Percentiles rank a stretch among this genome's conserved stretches.
Evolutionary conservation across 2,797 vertebrate species (phyloP).

Genomic region (Heliangelus exortis): DNA sequence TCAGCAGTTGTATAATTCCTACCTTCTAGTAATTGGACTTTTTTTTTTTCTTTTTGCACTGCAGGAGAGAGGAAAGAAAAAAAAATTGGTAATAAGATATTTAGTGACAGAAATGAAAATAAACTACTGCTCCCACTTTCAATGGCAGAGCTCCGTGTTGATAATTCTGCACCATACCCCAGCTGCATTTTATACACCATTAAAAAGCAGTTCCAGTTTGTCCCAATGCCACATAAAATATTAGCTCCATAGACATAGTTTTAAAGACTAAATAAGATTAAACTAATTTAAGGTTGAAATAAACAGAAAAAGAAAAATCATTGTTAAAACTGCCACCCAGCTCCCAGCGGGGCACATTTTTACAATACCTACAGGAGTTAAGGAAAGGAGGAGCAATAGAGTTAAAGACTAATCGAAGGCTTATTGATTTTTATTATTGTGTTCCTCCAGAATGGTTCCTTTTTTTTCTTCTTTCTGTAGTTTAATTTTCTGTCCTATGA

Average conservation of each 20-base stretch:
- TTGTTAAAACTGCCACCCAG: background rate
- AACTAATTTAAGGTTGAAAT: slow-evolving; percentile 5
- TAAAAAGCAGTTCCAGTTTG: slow-evolving; percentile 35
- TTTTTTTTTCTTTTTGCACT: background rate
- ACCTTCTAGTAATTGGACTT: background rate
- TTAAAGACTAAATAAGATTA: slow-evolving; percentile 39
- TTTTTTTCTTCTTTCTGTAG: background rate
- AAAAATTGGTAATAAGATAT: slow-evolving; percentile 48
- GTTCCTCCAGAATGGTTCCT: background rate
- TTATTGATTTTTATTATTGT: background rate
- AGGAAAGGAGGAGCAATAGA: background rate
- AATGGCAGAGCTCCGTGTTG: background rate
- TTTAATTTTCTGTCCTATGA: background rate
- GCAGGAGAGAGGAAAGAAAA: background rate
- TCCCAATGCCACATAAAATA: slow-evolving; percentile 13
- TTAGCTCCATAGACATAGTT: background rate
- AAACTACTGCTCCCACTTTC: slow-evolving; percentile 13
- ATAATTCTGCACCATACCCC: slow-evolving; percentile 28
- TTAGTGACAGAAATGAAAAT: slow-evolving; percentile 67
- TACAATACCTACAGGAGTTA: background rate
- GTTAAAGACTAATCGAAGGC: background rate
- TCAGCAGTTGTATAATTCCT: slow-evolving; percentile 13
- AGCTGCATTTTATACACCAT: slow-evolving; percentile 34
- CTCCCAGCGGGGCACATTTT: background rate
- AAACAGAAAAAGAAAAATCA: background rate